Conservation (phyloP, 2,113 vertebrate genomes). For the Ellobius talpinus region DNA sequence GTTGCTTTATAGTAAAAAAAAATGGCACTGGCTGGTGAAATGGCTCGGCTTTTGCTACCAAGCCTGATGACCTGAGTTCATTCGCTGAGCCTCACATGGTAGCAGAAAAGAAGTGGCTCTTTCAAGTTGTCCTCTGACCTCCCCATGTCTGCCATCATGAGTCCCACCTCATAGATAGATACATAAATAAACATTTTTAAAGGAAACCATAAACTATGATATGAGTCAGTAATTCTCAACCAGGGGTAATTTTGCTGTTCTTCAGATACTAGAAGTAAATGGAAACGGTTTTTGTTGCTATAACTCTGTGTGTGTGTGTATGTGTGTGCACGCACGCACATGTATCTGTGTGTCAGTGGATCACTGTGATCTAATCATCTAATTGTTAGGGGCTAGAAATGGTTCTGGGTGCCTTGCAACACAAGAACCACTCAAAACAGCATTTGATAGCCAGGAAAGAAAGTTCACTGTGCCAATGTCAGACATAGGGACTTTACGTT, state of each 20-base stretch:
- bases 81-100: neutral
- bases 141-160: neutral
- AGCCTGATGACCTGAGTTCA: neutral
- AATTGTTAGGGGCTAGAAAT: neutral
- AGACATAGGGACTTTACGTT: neutral
- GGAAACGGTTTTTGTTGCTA: neutral
- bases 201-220: neutral
- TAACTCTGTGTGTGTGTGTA: neutral
- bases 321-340: neutral
- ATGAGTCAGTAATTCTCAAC: neutral
- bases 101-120: neutral
- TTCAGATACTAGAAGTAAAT: neutral
- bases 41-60: neutral
- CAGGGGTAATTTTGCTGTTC: neutral
- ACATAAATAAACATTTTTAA: neutral
- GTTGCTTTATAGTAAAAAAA: neutral
- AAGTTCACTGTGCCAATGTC: no score
- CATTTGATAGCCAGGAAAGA: neutral
- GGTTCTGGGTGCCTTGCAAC: neutral
- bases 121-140: neutral
- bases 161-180: neutral
- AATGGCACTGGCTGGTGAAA: neutral
- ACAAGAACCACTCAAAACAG: neutral
- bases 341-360: neutral
- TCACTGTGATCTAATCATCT: neutral